phyloP scores from a whole-genome alignment of 2,797 vertebrate genomes.

The Danio albolineatus region DNA sequence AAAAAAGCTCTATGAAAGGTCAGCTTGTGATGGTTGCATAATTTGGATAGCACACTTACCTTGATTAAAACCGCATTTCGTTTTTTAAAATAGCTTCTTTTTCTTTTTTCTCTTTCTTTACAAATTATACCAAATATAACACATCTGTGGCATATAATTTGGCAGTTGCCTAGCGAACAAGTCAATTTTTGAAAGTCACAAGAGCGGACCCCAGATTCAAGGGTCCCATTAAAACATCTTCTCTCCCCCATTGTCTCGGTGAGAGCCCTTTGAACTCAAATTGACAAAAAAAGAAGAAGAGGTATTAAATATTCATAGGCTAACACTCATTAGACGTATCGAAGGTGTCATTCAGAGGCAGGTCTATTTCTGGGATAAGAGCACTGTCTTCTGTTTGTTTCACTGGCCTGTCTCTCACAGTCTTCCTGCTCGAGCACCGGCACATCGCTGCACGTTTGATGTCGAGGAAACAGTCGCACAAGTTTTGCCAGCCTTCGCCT shows the following conservation, averaged over 20 bases:
- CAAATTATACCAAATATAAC: constrained; percentile 1
- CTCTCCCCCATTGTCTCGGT: constrained; percentile 53
- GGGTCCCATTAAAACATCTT: constrained; percentile 52
- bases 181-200: constrained; percentile 56
- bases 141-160: constrained; percentile 41
- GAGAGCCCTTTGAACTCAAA: constrained; percentile 61
- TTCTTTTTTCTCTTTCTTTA: neutral
- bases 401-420: constrained; percentile 57
- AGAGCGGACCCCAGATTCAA: constrained; percentile 46
- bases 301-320: constrained; percentile 68
- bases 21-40: constrained; percentile 3
- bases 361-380: constrained; percentile 62
- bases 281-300: constrained; percentile 58
- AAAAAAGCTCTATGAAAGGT: neutral
- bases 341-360: constrained; percentile 60
- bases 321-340: constrained; percentile 66
- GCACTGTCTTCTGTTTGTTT: constrained; percentile 61
- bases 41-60: constrained; percentile 3
- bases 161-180: constrained; percentile 24
- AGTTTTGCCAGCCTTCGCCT: constrained; percentile 61
- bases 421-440: constrained; percentile 58
- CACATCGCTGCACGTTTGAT: constrained; percentile 61
- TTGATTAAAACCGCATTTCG: neutral
- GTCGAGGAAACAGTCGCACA: constrained; percentile 58
- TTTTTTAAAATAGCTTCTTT: neutral